Conservation (phyloP, 2,888 invertebrate genomes). For the Brachypterus glaber region DNA sequence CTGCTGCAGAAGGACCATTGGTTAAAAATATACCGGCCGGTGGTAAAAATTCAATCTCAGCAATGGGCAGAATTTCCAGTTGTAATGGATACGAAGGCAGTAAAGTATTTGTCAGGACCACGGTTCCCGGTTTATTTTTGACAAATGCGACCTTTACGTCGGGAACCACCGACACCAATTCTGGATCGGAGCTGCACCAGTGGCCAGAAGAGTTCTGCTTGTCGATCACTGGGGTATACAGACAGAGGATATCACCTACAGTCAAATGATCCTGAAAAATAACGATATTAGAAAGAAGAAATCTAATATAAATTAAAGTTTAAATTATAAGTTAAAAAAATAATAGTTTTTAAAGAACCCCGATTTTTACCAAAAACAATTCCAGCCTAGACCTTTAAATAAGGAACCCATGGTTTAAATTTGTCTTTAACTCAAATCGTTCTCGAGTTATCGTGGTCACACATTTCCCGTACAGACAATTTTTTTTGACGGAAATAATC, state of each 20-base stretch:
- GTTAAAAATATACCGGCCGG: slow-evolving; percentile 26
- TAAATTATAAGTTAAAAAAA: too few relatives aligned
- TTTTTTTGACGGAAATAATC: too few relatives aligned
- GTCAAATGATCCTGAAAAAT: slow-evolving; percentile 36
- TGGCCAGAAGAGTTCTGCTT: slow-evolving; percentile 31
- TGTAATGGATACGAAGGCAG: slow-evolving; percentile 32
- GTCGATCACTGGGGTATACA: slow-evolving; percentile 41
- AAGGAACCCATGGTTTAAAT: too few relatives aligned
- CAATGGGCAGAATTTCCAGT: slow-evolving; percentile 31
- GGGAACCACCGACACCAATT: slow-evolving; percentile 33
- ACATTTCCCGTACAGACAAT: too few relatives aligned
- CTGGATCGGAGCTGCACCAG: slow-evolving; percentile 38
- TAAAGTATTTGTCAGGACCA: slow-evolving; percentile 33
- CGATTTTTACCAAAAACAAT: too few relatives aligned
- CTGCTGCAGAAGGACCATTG: slow-evolving; percentile 26
- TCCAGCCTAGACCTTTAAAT: too few relatives aligned
- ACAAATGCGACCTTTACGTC: slow-evolving; percentile 38
- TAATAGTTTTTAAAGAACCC: too few relatives aligned
- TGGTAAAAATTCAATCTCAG: slow-evolving; percentile 27
- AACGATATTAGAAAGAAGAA: too few relatives aligned
- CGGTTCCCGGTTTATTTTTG: slow-evolving; percentile 30
- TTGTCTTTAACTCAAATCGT: too few relatives aligned
- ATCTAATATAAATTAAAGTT: too few relatives aligned
- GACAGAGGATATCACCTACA: slow-evolving; percentile 48
- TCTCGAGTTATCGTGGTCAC: too few relatives aligned